A percentile compares a stretch with the other conserved stretches of the same genome.
Conservation (phyloP, 1,140 invertebrate genomes). For the Papilio polytes region DNA sequence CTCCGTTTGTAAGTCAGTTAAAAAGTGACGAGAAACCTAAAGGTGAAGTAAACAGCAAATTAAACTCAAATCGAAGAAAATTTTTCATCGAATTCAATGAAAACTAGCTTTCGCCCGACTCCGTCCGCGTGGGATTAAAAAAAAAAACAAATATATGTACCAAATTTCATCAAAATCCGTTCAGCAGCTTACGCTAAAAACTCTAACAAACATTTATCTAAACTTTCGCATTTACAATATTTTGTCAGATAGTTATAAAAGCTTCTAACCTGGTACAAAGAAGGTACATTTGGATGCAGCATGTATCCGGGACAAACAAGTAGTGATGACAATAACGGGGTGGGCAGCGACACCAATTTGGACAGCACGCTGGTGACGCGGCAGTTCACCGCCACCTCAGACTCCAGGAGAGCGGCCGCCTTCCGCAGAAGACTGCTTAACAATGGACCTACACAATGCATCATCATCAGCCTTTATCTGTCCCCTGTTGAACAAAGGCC, state of each 20-base stretch:
- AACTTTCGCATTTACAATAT: no score
- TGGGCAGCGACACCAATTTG: constrained; percentile 93
- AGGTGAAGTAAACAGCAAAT: not conserved
- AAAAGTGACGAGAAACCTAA: no score
- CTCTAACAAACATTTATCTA: no score
- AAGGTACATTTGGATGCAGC: constrained; percentile 95
- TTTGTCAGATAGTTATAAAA: not conserved
- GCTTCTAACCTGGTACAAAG: constrained; percentile 91
- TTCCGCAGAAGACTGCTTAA: constrained; percentile 92
- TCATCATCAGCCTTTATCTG: no score
- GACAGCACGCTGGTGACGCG: constrained; percentile 93
- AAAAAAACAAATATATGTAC: no score
- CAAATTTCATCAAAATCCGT: no score
- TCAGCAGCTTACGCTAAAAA: no score
- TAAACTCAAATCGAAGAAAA: not conserved
- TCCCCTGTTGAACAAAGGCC: no score
- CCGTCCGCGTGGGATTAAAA: no score
- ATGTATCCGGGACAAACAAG: constrained; percentile 94
- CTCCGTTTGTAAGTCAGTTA: constrained; percentile 3
- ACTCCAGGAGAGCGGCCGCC: constrained; percentile 93
- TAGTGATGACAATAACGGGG: constrained; percentile 94
- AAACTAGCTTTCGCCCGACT: no score
- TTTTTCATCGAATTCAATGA: not conserved
- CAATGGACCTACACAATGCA: constrained; percentile 88
- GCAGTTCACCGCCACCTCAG: constrained; percentile 94